Percentiles rank a stretch among this genome's conserved stretches.
phyloP scores from a whole-genome alignment of 92 coral and sea anemone genomes.

The Parazoanthus atlanticus region DNA sequence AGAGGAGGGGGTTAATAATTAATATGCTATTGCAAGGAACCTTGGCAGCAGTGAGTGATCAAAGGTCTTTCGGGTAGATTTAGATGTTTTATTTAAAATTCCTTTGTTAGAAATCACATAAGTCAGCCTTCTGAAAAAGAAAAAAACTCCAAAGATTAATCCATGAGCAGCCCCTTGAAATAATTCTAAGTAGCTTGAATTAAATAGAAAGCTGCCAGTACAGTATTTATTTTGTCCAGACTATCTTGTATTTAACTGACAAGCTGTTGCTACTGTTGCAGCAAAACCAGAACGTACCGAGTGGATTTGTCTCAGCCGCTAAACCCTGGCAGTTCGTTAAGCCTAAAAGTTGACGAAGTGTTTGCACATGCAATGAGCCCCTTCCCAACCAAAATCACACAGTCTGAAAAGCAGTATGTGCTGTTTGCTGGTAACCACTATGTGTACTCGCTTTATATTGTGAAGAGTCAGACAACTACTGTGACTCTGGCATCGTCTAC shows the following conservation, averaged over 20 bases:
- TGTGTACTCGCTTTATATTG: slow-evolving; percentile 74
- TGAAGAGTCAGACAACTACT: slow-evolving; percentile 83
- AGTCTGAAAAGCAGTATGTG: slow-evolving; percentile 91
- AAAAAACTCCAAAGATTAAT: too few species aligned
- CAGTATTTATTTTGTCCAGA: too few species aligned
- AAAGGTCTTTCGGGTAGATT: too few species aligned
- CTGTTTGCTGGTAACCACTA: slow-evolving; percentile 95
- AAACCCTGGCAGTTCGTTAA: slow-evolving; percentile 67
- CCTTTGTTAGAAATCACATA: too few species aligned
- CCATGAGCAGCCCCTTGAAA: too few species aligned
- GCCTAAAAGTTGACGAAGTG: slow-evolving; percentile 75
- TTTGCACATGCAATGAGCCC: slow-evolving; percentile 92
- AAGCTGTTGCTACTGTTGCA: slow-evolving; percentile 30
- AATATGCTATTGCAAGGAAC: too few species aligned
- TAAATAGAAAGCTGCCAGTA: too few species aligned
- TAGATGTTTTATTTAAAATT: too few species aligned
- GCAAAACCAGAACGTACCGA: slow-evolving; percentile 74
- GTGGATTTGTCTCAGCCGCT: slow-evolving; percentile 69
- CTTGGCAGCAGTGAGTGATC: too few species aligned
- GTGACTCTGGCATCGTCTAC: slow-evolving; percentile 86
- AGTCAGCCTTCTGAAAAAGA: too few species aligned
- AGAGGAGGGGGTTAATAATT: too few species aligned
- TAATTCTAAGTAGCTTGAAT: too few species aligned
- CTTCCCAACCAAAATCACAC: slow-evolving; percentile 87
- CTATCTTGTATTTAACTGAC: not conserved